These are phyloP conservation scores for Mesaphorura yosii DNA, from an alignment of 1,140 invertebrate species.

Conservation along the genomic window DNA sequence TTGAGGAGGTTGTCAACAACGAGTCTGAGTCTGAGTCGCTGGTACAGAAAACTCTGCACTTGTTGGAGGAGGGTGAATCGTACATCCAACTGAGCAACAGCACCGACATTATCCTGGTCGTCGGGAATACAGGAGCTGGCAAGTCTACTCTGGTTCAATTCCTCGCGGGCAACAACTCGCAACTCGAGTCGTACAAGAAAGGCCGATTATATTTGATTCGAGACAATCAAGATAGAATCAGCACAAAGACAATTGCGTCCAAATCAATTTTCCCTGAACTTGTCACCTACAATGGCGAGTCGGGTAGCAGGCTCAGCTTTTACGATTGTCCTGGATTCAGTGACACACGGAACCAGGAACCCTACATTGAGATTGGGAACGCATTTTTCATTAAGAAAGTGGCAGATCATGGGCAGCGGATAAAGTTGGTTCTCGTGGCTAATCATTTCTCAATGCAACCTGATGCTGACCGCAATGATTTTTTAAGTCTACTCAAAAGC, in stretches of 20 bases:
- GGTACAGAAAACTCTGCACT: not conserved
- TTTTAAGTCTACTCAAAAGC: constrained; percentile 16
- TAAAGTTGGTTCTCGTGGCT: constrained; percentile 26
- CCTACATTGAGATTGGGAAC: constrained; percentile 21
- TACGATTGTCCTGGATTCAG: constrained; percentile 31
- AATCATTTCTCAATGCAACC: constrained; percentile 17
- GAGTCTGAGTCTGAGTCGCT: no score
- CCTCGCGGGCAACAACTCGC: constrained; percentile 16
- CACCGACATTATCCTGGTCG: constrained; percentile 15
- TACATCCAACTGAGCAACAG: not conserved
- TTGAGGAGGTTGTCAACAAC: no score
- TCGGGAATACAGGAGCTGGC: constrained; percentile 29
- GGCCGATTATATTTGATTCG: not conserved
- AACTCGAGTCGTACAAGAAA: constrained; percentile 2
- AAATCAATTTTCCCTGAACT: constrained; percentile 24
- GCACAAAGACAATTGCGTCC: constrained; percentile 11
- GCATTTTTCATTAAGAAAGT: constrained; percentile 27
- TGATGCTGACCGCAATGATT: constrained; percentile 21
- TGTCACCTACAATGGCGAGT: constrained; percentile 3
- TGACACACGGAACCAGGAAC: constrained; percentile 25
- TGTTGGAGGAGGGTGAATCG: not conserved
- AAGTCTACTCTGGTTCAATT: constrained; percentile 27
- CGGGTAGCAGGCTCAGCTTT: constrained; percentile 4
- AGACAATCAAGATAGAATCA: constrained; percentile 8
- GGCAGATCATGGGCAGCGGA: constrained; percentile 6